These are phyloP conservation scores for Drosophila eohydei DNA, from an alignment of 2,888 invertebrate genomes.

Conservation along the genomic window DNA sequence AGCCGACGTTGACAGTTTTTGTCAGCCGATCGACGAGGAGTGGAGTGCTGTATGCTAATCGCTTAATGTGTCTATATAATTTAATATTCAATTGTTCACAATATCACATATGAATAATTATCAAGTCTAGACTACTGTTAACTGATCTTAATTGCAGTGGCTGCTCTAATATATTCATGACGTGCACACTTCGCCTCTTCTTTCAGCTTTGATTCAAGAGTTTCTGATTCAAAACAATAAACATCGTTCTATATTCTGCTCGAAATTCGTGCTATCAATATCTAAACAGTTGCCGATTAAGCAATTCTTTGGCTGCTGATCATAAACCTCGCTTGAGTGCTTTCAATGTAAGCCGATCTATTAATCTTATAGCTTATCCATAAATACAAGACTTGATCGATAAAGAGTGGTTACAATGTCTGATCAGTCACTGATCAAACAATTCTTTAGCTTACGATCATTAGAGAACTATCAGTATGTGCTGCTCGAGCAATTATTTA, in stretches of 20 bases:
- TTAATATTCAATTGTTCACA: slow-evolving; percentile 7
- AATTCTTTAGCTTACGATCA: neutral
- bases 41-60: slow-evolving; percentile 44
- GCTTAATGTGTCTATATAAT: slow-evolving; percentile 13
- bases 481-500: slow-evolving; percentile 3
- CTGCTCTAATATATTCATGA: slow-evolving; percentile 1
- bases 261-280: neutral
- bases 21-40: slow-evolving; percentile 28
- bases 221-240: neutral
- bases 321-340: neutral
- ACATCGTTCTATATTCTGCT: neutral
- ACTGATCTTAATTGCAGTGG: slow-evolving; percentile 1
- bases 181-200: neutral
- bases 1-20: slow-evolving; percentile 63
- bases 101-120: slow-evolving; percentile 4
- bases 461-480: neutral
- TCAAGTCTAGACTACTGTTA: slow-evolving; percentile 3
- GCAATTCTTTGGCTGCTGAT: neutral
- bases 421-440: neutral
- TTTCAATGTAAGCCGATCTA: neutral
- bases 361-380: neutral
- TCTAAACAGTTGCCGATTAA: neutral
- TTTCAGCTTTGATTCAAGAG: neutral
- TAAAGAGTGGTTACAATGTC: neutral
- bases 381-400: neutral